Evolutionary conservation across 1,140 invertebrate genomes (phyloP).

Genomic region (Drosophila watanabei): DNA sequence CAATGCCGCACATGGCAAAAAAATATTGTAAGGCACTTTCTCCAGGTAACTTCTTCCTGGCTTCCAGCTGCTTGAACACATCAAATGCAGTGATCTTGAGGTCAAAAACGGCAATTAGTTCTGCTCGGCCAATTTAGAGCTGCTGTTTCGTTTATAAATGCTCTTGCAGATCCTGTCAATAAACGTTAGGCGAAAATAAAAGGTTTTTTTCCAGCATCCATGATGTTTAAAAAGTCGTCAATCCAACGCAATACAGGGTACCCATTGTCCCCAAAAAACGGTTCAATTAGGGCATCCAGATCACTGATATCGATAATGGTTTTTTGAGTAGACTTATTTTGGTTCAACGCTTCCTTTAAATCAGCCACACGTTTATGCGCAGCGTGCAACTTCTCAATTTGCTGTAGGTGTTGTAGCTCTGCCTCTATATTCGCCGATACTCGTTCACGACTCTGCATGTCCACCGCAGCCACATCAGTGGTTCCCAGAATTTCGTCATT

Average conservation of each 20-base stretch:
- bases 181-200: neutral
- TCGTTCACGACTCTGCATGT: too few relatives aligned
- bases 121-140: neutral
- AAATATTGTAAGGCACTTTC: neutral
- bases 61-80: neutral
- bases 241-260: constrained; percentile 2
- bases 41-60: neutral
- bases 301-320: neutral
- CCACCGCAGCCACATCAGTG: too few relatives aligned
- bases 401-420: too few relatives aligned
- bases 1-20: neutral
- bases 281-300: constrained; percentile 1
- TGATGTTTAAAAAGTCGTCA: neutral
- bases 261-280: constrained; percentile 3
- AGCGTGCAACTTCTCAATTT: too few relatives aligned
- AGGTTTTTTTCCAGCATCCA: neutral
- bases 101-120: neutral
- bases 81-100: too few relatives aligned
- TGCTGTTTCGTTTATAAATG: neutral
- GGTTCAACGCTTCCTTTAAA: neutral
- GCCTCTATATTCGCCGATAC: too few relatives aligned
- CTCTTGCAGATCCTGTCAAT: neutral
- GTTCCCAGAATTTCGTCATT: too few relatives aligned
- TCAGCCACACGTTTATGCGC: neutral
- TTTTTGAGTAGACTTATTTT: neutral